phyloP scores from a whole-genome alignment of 2,113 vertebrate genomes.

The Pachycephala philippinensis region DNA sequence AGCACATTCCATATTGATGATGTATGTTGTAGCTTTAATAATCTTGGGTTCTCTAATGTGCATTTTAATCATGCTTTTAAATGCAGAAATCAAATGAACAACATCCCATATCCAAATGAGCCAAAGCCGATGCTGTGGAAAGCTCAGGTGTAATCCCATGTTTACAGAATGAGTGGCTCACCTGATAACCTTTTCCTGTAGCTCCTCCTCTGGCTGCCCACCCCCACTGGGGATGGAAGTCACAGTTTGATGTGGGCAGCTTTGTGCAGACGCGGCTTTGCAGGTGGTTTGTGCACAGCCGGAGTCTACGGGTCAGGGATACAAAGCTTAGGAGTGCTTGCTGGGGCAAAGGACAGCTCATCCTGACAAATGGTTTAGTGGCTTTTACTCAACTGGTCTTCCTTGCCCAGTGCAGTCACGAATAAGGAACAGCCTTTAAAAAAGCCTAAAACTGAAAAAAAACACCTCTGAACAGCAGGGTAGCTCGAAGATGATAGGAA shows the following conservation, averaged over 20 bases:
- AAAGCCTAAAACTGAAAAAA: neutral
- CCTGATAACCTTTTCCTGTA: constrained; percentile 4
- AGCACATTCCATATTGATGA: neutral
- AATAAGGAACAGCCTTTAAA: neutral
- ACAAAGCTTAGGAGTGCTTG: neutral
- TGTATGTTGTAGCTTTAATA: neutral
- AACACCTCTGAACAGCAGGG: too few species aligned
- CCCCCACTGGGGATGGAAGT: neutral
- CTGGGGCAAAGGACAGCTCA: neutral
- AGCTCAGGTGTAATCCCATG: neutral
- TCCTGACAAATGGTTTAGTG: neutral
- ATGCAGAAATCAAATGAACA: neutral
- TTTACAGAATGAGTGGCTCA: neutral
- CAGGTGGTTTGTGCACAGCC: neutral
- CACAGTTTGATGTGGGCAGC: neutral
- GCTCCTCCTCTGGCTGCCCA: neutral
- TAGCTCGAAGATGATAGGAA: neutral
- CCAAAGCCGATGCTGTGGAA: neutral
- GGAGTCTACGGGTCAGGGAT: neutral
- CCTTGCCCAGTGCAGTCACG: neutral
- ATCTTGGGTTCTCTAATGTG: neutral
- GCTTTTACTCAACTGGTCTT: neutral
- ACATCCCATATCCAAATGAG: neutral
- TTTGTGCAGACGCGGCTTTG: neutral
- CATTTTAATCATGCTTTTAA: neutral